These are phyloP conservation scores for Lepetodrilus schrolli DNA, from an alignment of 2,888 invertebrate genomes.

Conservation along the genomic window DNA sequence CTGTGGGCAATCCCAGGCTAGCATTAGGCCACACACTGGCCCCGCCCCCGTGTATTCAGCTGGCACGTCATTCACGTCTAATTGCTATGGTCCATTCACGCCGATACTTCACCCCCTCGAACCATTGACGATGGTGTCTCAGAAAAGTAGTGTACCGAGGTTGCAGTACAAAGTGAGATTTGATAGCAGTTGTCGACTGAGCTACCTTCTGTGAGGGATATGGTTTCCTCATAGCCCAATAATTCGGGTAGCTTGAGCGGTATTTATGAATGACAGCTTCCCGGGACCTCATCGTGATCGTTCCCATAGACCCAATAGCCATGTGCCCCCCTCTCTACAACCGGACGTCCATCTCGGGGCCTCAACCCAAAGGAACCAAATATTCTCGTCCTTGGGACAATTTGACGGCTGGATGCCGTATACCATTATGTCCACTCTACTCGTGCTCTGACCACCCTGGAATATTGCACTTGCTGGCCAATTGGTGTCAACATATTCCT, in stretches of 20 bases:
- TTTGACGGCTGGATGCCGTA: too few relatives aligned
- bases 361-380: too few relatives aligned
- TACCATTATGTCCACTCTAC: background rate
- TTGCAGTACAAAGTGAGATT: background rate
- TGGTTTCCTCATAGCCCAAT: background rate
- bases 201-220: background rate
- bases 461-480: too few relatives aligned
- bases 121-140: background rate
- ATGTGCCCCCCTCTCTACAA: background rate
- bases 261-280: background rate
- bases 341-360: background rate
- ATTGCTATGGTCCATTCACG: constrained; percentile 17
- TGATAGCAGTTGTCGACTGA: background rate
- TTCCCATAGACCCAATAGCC: too few relatives aligned
- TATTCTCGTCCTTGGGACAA: too few relatives aligned
- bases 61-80: constrained; percentile 21
- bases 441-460: background rate
- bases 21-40: background rate
- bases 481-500: too few relatives aligned
- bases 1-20: background rate
- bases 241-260: background rate
- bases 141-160: background rate
- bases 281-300: background rate
- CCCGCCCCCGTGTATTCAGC: constrained; percentile 11
- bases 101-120: background rate